Percentiles rank a stretch among this genome's conserved stretches.
Conservation (phyloP, 2,797 vertebrate genomes). For the Aldrovandia affinis region DNA sequence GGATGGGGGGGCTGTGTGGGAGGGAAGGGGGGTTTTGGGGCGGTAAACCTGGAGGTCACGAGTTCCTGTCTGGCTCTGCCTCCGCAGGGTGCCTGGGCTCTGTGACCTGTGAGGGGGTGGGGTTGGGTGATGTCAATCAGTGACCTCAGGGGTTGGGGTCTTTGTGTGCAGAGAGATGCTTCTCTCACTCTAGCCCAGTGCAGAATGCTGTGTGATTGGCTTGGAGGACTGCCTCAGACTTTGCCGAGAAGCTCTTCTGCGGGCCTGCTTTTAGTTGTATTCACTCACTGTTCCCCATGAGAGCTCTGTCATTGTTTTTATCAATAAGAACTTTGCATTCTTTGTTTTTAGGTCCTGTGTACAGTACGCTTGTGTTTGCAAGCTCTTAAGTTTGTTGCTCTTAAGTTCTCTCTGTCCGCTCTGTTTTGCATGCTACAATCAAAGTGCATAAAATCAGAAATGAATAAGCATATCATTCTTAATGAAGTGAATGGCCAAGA, state of each 20-base stretch:
- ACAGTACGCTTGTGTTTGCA: background rate
- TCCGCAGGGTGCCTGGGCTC: conserved; percentile 37
- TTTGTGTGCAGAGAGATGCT: background rate
- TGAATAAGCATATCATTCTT: conserved; percentile 44
- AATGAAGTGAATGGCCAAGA: conserved; percentile 39
- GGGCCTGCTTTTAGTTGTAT: background rate
- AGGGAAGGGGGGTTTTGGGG: background rate
- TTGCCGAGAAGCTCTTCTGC: background rate
- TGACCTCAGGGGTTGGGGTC: conserved; percentile 6
- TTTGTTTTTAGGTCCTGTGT: background rate
- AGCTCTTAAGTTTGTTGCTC: no score
- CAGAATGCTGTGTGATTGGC: background rate
- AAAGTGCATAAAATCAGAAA: conserved; percentile 48
- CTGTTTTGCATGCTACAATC: conserved; percentile 12
- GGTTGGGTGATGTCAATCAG: conserved; percentile 31
- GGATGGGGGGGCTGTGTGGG: conserved; percentile 27
- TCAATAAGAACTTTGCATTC: background rate
- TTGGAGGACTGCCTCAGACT: background rate
- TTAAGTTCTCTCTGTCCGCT: background rate
- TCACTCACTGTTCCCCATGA: background rate
- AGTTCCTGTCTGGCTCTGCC: conserved; percentile 54
- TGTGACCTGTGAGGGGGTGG: conserved; percentile 3
- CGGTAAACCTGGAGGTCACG: conserved; percentile 41
- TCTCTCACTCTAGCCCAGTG: background rate
- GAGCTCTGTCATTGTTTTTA: background rate